Base-by-base conservation (phyloP, 2,797 vertebrate species). In the Enteromius trimaculatus region DNA sequence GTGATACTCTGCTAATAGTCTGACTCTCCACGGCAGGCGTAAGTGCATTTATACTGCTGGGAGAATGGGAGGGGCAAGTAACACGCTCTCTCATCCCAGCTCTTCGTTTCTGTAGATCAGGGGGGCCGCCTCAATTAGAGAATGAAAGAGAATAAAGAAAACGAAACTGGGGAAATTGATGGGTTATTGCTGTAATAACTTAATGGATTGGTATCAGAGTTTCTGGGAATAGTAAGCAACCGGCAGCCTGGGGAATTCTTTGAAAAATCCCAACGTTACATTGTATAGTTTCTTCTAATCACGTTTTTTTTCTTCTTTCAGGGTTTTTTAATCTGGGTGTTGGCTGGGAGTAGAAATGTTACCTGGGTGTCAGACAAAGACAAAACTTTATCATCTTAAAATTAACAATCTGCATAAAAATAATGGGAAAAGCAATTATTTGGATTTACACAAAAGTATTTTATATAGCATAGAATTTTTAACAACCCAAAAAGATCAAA, bases 1-100 rank as follows among this genome's bases (percentile, higher is more conserved):
- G 92, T 95, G 92, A 93, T 90, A 94, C 93, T 93, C 92, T 92
- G 87, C 92, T 95, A 93, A 93, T 94, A 95, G 92, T 90, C 91
- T 91, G 89, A 90, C 55, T 89, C 86, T 92, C 86, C 90, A 91
- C 92, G 90, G 89, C 91, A 91, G 89, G 90, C 87, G 84, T 82
- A 47, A 79, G 82, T 83, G 92, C 91, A 86, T 95, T 95, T 96
- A 95, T 95, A 94, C 86, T 88, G 53, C 83, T 89, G 90, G 92
- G 93, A 91, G 93, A 42, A 94, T 92, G 94, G 93, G 94, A 89
- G 94, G 91, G 90, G 87, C 75, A 1, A 77, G 82, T 87, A 86
- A 89, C 86, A 92, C 91, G 90, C 87, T 79, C 81, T 88, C 74
- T 89, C 91, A 89, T 89, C 90, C 89, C 80, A 55, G 51, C 29